These are phyloP conservation scores for Drosophila kuntzei DNA, from an alignment of 2,888 invertebrate genomes.

Conservation along the genomic window DNA sequence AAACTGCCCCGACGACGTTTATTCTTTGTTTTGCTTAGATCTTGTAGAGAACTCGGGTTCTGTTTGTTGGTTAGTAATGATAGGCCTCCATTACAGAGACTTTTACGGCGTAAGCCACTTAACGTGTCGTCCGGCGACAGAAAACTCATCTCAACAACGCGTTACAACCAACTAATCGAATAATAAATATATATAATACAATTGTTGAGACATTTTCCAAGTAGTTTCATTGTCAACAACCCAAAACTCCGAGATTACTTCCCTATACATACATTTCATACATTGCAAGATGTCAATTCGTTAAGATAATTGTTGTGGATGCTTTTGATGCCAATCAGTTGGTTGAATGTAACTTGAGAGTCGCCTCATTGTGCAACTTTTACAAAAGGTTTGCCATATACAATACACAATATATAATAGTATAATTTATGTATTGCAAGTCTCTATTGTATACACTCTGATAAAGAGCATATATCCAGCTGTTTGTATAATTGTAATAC, in stretches of 20 bases:
- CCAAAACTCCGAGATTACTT: conserved; percentile 5
- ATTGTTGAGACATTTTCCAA: conserved; percentile 17
- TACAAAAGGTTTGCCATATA: conserved; percentile 19
- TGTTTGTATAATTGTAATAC: conserved; percentile 16
- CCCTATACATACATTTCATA: conserved; percentile 9
- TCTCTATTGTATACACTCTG: conserved; percentile 9
- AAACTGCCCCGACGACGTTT: conserved; percentile 83
- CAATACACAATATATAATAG: conserved; percentile 1
- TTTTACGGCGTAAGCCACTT: conserved; percentile 82
- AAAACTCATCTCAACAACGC: conserved; percentile 75
- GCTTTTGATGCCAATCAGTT: conserved; percentile 20
- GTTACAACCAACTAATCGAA: conserved; percentile 3
- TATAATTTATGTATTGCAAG: conserved; percentile 13
- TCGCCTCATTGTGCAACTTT: conserved; percentile 22
- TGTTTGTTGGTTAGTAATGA: conserved; percentile 64
- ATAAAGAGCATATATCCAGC: conserved; percentile 9
- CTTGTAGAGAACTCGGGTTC: conserved; percentile 58
- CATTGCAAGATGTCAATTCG: conserved; percentile 9
- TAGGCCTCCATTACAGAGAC: conserved; percentile 83
- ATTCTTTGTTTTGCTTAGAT: conserved; percentile 79
- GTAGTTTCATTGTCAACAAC: conserved; percentile 29
- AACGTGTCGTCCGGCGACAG: conserved; percentile 83
- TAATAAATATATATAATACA: conserved; percentile 5
- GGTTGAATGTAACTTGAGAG: conserved; percentile 26
- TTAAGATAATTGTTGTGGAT: conserved; percentile 4